Conservation (phyloP, 2,113 vertebrate genomes). For the Ictalurus punctatus region DNA sequence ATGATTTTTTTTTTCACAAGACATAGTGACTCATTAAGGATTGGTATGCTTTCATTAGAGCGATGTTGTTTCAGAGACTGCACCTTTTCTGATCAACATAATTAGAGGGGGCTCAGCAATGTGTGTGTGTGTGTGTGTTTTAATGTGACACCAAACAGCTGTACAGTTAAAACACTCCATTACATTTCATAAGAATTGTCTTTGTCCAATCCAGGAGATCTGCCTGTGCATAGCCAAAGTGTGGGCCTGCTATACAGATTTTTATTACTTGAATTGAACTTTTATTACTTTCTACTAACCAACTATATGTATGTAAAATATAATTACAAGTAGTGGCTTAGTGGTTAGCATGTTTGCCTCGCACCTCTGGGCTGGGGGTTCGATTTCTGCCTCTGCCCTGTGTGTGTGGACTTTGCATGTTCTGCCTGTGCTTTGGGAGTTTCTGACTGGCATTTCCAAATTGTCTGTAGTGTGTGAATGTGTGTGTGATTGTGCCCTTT, state of each 20-base stretch:
- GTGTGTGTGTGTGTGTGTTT: conserved; percentile 64
- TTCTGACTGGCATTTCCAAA: too few species aligned
- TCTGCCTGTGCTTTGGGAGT: too few species aligned
- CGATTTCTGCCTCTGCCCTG: too few species aligned
- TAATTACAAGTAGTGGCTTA: too few species aligned
- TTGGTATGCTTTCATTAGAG: conserved; percentile 78
- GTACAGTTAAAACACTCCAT: conserved; percentile 5
- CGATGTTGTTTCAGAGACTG: conserved; percentile 75
- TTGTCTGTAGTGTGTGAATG: too few species aligned
- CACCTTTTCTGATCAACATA: conserved; percentile 72
- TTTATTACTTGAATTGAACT: background rate
- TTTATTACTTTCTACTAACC: background rate
- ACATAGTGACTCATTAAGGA: conserved; percentile 83
- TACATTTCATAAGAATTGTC: background rate
- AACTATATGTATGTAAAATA: too few species aligned
- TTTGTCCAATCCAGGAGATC: background rate
- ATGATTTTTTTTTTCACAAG: conserved; percentile 92
- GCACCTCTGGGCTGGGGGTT: too few species aligned
- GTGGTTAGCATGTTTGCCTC: too few species aligned
- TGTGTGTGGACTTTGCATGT: too few species aligned
- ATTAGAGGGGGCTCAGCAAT: conserved; percentile 56
- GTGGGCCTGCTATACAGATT: background rate
- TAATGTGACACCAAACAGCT: conserved; percentile 23
- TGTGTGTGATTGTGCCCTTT: too few species aligned
- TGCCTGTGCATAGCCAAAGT: background rate